phyloP scores from a whole-genome alignment of 1,140 invertebrate species.

The Hesperophylax magnus region DNA sequence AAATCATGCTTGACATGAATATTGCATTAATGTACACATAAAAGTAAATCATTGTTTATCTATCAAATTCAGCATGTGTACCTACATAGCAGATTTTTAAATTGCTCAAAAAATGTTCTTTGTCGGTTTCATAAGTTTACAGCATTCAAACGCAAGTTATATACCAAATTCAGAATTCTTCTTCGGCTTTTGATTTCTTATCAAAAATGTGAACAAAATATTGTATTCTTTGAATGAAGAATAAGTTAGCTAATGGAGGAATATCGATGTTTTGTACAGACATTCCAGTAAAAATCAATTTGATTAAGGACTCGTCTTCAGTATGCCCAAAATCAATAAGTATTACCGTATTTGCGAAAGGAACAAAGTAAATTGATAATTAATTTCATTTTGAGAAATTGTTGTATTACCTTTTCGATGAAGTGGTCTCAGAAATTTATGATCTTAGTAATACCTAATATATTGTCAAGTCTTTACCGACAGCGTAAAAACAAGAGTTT shows the following conservation, averaged over 20 bases:
- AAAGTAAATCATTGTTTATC: neutral
- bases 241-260: neutral
- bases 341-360: neutral
- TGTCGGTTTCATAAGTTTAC: neutral
- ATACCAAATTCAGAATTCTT: neutral
- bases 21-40: too few species aligned
- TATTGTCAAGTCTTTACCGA: neutral
- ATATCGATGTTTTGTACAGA: neutral
- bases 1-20: too few species aligned
- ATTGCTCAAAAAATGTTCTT: neutral
- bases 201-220: neutral
- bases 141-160: neutral
- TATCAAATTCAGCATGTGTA: neutral
- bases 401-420: neutral
- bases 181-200: neutral
- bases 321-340: too few species aligned
- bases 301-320: neutral
- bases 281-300: slow-evolving; percentile 11
- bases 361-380: neutral
- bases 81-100: neutral
- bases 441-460: neutral
- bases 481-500: neutral
- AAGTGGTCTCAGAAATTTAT: neutral
- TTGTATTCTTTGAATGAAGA: neutral
- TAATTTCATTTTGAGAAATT: neutral